phyloP scores from a whole-genome alignment of 2,888 invertebrate genomes.

The Agrotis clavis region DNA sequence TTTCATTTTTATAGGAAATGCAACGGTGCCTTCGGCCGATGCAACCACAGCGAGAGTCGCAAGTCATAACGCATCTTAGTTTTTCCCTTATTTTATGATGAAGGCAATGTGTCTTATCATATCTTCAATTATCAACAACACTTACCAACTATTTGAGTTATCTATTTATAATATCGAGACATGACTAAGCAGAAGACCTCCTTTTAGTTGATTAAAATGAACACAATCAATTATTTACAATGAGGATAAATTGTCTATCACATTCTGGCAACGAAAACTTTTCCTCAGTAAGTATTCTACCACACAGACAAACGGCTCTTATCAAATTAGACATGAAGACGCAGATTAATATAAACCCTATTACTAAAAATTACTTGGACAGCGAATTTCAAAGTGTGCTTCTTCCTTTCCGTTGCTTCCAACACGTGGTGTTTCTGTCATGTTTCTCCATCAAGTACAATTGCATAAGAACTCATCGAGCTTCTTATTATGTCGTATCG shows the following conservation, averaged over 20 bases:
- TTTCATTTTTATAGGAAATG: too few species aligned
- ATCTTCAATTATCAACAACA: neutral
- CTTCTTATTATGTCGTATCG: slow-evolving; percentile 21
- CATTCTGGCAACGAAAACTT: neutral
- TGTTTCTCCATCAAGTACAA: slow-evolving; percentile 37
- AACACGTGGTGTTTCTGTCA: slow-evolving; percentile 31
- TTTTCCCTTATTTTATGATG: too few species aligned
- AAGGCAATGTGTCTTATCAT: too few species aligned
- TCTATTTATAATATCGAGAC: neutral
- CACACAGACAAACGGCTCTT: neutral
- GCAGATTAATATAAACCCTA: neutral
- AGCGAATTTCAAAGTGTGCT: slow-evolving; percentile 23
- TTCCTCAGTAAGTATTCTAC: neutral
- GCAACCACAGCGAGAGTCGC: too few species aligned
- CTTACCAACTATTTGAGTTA: neutral
- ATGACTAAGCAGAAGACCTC: neutral
- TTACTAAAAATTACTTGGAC: slow-evolving; percentile 23
- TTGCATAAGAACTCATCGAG: slow-evolving; percentile 40
- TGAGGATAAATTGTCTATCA: neutral
- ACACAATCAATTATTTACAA: neutral
- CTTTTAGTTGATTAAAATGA: slow-evolving; percentile 16
- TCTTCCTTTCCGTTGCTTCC: slow-evolving; percentile 22
- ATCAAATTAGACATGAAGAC: slow-evolving; percentile 16
- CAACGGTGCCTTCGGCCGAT: too few species aligned
- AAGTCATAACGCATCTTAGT: too few species aligned